These are phyloP conservation scores for Agrochola lota DNA, from an alignment of 2,888 invertebrate genomes.

Conservation along the genomic window DNA sequence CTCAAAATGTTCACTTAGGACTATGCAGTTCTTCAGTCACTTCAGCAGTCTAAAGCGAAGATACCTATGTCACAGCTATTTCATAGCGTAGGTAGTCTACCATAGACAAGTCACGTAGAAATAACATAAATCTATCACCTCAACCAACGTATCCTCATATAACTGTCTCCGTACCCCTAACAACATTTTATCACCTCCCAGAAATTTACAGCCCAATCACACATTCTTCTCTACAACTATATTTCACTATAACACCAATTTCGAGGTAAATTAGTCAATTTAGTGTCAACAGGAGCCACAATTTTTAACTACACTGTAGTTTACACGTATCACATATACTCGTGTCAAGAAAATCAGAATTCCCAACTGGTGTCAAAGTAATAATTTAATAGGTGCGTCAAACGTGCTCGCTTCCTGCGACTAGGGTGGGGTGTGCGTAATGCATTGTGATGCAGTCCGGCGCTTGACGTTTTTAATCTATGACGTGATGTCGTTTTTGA, in stretches of 20 bases:
- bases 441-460: constrained; percentile 64
- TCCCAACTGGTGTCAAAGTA: constrained; percentile 62
- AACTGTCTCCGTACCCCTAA: constrained; percentile 12
- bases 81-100: neutral
- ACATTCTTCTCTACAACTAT: constrained; percentile 46
- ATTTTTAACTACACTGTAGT: constrained; percentile 62
- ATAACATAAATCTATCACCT: constrained; percentile 25
- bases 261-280: constrained; percentile 68
- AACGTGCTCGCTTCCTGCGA: constrained; percentile 69
- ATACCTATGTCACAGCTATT: neutral
- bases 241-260: constrained; percentile 59
- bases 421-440: constrained; percentile 69
- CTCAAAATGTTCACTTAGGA: too few species aligned
- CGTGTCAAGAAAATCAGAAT: constrained; percentile 63
- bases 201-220: constrained; percentile 48
- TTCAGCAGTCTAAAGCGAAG: neutral
- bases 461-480: constrained; percentile 64
- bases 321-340: constrained; percentile 66
- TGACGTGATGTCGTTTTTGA: constrained; percentile 61
- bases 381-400: constrained; percentile 73
- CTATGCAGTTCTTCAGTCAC: too few species aligned
- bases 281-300: constrained; percentile 63
- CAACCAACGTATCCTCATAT: constrained; percentile 27
- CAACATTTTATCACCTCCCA: constrained; percentile 38
- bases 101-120: constrained; percentile 5